Conservation (phyloP, 2,888 invertebrate genomes). For the Spisula solida region DNA sequence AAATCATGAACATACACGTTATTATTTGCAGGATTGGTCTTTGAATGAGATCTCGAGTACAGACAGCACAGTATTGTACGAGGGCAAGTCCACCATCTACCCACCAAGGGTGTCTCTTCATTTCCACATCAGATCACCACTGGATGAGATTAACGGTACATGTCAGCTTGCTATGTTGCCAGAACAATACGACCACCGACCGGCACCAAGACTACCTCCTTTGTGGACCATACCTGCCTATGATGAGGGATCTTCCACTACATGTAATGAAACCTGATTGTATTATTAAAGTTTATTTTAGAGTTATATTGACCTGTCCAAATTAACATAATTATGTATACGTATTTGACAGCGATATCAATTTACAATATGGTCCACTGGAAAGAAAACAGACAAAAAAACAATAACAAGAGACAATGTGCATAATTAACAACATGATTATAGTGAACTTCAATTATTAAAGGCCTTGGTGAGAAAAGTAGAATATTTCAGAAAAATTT, state of each 20-base stretch:
- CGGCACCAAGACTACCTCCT: neutral
- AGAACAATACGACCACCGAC: too few species aligned
- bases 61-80: neutral
- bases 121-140: neutral
- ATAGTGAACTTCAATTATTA: too few species aligned
- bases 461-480: too few species aligned
- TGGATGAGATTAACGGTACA: neutral
- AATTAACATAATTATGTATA: too few species aligned
- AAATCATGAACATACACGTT: neutral
- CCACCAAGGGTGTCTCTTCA: neutral
- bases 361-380: too few species aligned
- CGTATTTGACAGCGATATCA: too few species aligned
- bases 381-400: too few species aligned
- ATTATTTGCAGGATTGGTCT: neutral
- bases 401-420: too few species aligned
- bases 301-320: too few species aligned
- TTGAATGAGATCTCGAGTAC: neutral
- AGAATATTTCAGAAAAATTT: too few species aligned
- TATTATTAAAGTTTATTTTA: neutral
- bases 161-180: neutral
- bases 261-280: neutral
- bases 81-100: neutral
- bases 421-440: too few species aligned
- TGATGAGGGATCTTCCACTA: neutral
- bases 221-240: neutral